phyloP scores from a whole-genome alignment of 1,140 invertebrate species.

The Hermetia illucens region DNA sequence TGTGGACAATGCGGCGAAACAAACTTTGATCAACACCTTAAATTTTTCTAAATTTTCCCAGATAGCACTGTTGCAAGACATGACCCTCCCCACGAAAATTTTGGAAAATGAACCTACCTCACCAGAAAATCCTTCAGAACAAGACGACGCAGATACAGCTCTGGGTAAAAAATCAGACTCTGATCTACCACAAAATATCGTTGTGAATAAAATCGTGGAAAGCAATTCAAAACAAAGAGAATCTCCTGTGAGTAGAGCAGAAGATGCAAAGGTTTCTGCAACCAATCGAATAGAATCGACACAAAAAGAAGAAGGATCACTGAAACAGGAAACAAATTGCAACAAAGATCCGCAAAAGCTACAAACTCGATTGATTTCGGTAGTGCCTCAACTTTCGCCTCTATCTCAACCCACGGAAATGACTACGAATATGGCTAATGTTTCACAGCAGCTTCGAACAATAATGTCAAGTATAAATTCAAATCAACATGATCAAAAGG shows the following conservation, averaged over 20 bases:
- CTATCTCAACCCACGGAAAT: slow-evolving; percentile 53
- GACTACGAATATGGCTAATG: slow-evolving; percentile 52
- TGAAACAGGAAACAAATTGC: slow-evolving; percentile 3
- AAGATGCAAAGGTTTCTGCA: too few relatives aligned
- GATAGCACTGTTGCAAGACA: slow-evolving; percentile 38
- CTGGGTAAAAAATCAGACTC: slow-evolving; percentile 3
- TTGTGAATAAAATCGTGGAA: too few relatives aligned
- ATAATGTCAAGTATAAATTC: slow-evolving; percentile 42
- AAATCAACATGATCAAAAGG: too few relatives aligned
- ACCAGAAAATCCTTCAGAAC: slow-evolving; percentile 36
- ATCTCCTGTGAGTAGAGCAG: too few relatives aligned
- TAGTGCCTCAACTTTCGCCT: slow-evolving; percentile 49
- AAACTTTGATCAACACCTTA: slow-evolving; percentile 7
- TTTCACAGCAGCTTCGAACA: slow-evolving; percentile 47
- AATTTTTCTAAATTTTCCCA: slow-evolving; percentile 33
- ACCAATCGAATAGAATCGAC: not conserved
- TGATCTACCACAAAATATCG: too few relatives aligned
- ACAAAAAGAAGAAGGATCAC: slow-evolving; percentile 2
- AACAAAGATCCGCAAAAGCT: too few relatives aligned
- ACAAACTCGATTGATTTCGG: slow-evolving; percentile 17
- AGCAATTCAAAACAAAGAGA: too few relatives aligned
- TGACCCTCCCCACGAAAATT: slow-evolving; percentile 41
- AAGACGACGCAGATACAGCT: slow-evolving; percentile 30
- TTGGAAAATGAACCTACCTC: slow-evolving; percentile 45
- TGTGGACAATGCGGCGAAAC: slow-evolving; percentile 28